Base-by-base conservation (phyloP, 1,140 invertebrate genomes). In the Tetramorium simillimum region DNA sequence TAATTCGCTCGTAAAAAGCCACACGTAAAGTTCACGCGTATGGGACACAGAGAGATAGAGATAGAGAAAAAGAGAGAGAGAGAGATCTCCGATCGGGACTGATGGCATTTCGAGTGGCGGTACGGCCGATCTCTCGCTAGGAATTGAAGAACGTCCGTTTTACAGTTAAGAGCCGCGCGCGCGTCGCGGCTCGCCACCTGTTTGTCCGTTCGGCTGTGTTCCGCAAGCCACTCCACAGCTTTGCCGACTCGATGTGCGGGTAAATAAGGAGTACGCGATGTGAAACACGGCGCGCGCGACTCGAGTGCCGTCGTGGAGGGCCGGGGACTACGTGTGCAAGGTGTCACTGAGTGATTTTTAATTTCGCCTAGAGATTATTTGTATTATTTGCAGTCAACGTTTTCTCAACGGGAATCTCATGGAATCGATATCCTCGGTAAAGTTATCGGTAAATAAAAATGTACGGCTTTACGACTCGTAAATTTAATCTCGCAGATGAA, bases 141-240 rank as follows among this genome's bases (percentile, higher is more conserved):
- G 40, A 82, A 63, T 82, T 76, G 86, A 89, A 86, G 65, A 89
- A 24, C 63, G 49, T 73, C 28, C 77, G 46, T 77, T 87, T 33
- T 89, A 87, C 89, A 85, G 80, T 89, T 87, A 90, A 89, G 85
- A 84, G 60, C 60, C 37, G 65, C 63, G 24, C 37, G 40, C 65
- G 62, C 33, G 28, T 1, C 62, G 53, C 63, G 46, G 73, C 62
- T 53, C 72, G 62, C 75, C 86, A 87, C 67, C 86, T 90, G 89
- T 85, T 90, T 89, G 67, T 76, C 80, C 86, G 77, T 80, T 85
- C 77, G 86, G 60, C 49, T 73, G 82, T 73, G 82, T 87, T 87
- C 88, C 88, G 73, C 86, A 85, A 90, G 75, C 89, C 73, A 90
- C 89, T 90, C 86, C 84, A 84, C 65, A 63, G 9, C 62, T 81